phyloP scores from a whole-genome alignment of 2,113 vertebrate species.

The Trichechus manatus region DNA sequence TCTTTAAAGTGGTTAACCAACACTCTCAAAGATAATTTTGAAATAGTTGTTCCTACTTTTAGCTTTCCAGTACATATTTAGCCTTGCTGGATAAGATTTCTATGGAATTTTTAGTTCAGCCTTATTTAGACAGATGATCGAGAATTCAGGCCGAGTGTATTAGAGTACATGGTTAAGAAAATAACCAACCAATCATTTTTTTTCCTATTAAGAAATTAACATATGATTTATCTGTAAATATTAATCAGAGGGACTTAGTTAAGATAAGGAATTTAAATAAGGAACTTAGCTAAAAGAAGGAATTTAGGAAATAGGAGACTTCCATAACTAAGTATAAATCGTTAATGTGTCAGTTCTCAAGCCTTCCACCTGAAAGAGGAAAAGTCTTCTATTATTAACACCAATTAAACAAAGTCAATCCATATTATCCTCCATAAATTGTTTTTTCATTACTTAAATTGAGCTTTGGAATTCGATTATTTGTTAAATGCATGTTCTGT shows the following conservation, averaged over 20 bases:
- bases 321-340: slow-evolving; percentile 58
- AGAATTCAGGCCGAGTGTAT: neutral
- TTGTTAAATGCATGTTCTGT: neutral
- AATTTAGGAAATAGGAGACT: slow-evolving; percentile 25
- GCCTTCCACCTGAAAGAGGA: neutral
- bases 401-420: neutral
- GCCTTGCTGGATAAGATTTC: neutral
- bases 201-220: slow-evolving; percentile 24
- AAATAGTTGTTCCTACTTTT: neutral
- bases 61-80: neutral
- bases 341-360: neutral
- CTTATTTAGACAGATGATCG: slow-evolving; percentile 8
- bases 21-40: neutral
- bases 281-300: neutral
- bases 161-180: neutral
- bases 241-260: neutral
- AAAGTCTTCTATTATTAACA: neutral
- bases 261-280: slow-evolving; percentile 40
- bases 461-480: neutral
- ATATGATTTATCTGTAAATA: slow-evolving; percentile 36
- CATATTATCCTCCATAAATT: neutral
- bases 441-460: neutral
- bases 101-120: slow-evolving; percentile 18
- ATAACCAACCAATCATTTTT: neutral
- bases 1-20: slow-evolving; percentile 7